Evolutionary conservation across 2,113 vertebrate genomes (phyloP), one percentile per base, ranked within the genome.

Genomic region (Entomyzon cyanotis): DNA sequence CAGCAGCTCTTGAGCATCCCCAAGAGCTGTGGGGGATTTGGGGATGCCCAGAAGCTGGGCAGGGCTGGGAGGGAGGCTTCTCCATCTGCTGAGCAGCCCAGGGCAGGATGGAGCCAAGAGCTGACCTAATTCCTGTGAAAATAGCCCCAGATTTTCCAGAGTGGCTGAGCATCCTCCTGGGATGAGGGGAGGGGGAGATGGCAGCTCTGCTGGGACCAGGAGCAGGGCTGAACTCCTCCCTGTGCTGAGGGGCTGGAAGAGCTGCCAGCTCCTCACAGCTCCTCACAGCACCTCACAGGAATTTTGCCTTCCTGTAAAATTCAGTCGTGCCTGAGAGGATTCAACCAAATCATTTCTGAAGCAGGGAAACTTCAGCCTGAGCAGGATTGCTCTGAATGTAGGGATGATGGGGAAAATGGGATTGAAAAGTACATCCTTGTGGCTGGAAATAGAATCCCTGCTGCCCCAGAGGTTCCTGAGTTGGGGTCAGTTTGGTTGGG

Each of bases 21-120:
- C 39, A 39, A 39, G 39, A 39, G 39, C 39, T 39, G 39, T 39
- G 39, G 39, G 39, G 83, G 44, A 67, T 2, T 11, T 46, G 19
- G 46, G 46, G 46, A 46, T 46, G 52, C 1, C 1, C 5, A 90
- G 85, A 67, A 70, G 15, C 87, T 59, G 91, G 69, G 67, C 84
- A 93, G 87, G 81, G 73, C 89, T 3, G 39, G 60, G 56, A 75
- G 14, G 79, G 95, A 87, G 76, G 69, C 86, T 53, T 49, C 84
- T 93, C 75, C 95, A 97, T 93, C 89, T 95, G 95, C 91, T 84
- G 91, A 90, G 24, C 94, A 95, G 93, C 84, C 35, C 75, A 41
- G 87, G 78, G 65, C 86, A 91, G 70, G 28, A 44, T 67, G 92
- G 81, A 91, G 94, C 96, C 85, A 85, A 80, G 75, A 67, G 49